Evolutionary conservation across 2,113 vertebrate genomes (phyloP).

Genomic region (Eonycteris spelaea): DNA sequence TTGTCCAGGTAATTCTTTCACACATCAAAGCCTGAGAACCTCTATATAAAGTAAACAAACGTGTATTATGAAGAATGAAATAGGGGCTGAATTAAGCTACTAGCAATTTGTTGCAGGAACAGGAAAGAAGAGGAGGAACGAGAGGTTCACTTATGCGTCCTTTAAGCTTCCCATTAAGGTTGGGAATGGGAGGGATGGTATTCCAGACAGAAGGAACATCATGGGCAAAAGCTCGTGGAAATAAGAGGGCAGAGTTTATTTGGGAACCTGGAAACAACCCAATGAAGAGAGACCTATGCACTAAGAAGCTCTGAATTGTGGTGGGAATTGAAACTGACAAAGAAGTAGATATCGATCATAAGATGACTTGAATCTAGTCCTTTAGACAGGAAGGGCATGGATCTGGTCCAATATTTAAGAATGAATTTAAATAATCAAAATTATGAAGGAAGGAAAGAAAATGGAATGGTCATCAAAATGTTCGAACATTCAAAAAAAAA

Average conservation of each 20-base stretch:
- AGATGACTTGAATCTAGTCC: neutral
- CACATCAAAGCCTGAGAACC: neutral
- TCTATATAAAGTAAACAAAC: neutral
- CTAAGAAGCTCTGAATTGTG: neutral
- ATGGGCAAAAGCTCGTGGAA: neutral
- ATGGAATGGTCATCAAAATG: neutral
- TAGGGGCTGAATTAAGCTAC: neutral
- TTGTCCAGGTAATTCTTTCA: neutral
- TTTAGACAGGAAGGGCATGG: neutral
- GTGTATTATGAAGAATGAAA: neutral
- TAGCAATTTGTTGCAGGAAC: neutral
- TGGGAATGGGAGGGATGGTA: neutral
- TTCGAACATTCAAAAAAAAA: neutral
- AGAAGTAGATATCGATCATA: neutral
- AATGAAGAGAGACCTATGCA: neutral
- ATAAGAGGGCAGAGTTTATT: neutral
- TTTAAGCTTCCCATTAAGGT: neutral
- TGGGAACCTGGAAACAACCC: neutral
- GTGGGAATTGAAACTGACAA: neutral
- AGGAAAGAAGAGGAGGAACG: neutral
- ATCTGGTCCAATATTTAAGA: neutral
- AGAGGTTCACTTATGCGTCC: neutral
- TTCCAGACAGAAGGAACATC: neutral
- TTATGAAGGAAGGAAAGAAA: neutral
- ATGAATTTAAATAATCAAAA: neutral